Base-by-base conservation (phyloP, 1,140 invertebrate species). In the Drosophila biarmipes region DNA sequence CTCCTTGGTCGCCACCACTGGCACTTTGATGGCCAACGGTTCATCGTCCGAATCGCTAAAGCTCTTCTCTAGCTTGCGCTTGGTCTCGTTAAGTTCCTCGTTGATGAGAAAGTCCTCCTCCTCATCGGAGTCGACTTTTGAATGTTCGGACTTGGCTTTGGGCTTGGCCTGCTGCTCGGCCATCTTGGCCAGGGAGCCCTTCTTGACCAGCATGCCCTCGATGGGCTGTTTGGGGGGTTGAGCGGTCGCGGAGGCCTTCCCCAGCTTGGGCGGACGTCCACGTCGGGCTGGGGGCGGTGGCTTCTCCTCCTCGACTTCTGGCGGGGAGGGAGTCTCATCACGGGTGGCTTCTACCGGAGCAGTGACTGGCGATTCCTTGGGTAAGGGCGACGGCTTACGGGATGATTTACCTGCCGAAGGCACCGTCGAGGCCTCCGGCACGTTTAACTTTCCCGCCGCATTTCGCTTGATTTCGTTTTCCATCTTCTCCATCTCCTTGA, bases 41-140 rank as follows among this genome's bases (percentile, higher is more conserved):
- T 94, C 94, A 74, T 94, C 94, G 81, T 94, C 94, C 14, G 94
- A 94, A 80, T 94, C 94, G 78, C 93, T 94, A 52, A 94, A 94
- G 72, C 90, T 93, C 74, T 92, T 91, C 51, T 92, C 91, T 21
- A 91, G 69, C 76, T 93, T 92, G 11, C 91, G 86, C 62, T 92
- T 92, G 19, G 89, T 92, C 74, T 92, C 91, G 66, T 92, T 92
- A 35, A 91, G 72, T 48, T 92, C 91, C 74, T 90, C 78, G 61
- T 81, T 86, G 46, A 91, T 84, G 43, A 92, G 66, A 90, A 92
- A 91, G 61, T 92, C 79, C 57, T 87, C 84, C 78, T 91, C 92
- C 55, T 87, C 84, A 85, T 77, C 86, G 55, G 90, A 84, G 53
- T 85, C 80, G 43, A 73, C 86, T 52, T 79, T 92, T 21, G 80